Evolutionary conservation across 2,888 invertebrate genomes (phyloP), one percentile per base, ranked within the genome.

Genomic region (Limnephilus lunatus): DNA sequence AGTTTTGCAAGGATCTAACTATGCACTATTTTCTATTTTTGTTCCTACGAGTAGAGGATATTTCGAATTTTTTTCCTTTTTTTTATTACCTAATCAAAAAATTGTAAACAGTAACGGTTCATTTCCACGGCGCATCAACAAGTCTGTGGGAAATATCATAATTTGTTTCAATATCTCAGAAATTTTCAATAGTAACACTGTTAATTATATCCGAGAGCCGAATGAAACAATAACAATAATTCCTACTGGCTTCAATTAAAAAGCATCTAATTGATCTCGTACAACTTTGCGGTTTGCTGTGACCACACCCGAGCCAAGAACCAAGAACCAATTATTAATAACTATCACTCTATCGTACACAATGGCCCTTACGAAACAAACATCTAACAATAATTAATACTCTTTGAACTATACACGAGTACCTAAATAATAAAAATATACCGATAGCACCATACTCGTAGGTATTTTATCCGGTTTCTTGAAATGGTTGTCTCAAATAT

Each of bases 211-310:
- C 86, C 86, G 48, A 86, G n/a, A 35, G 48, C 44, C 44, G 48
- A 86, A 86, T 44, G 35, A 48, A 86, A 86, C 86, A 86, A 68
- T 68, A 68, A 68, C 68, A 68, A 48, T 86, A 86, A 86, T 86
- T 86, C 86, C 44, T 48, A 86, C 86, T 39, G 86, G n/a, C 30
- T 25, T 44, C 86, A 86, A 86, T 86, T 86, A 86, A 86, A 86
- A 86, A 14, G 83, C 86, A 39, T 86, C 86, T 83, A 86, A 86
- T 86, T 86, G 86, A 86, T 86, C 86, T 86, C 48, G 2, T 86
- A 86, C 86, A 86, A 48, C 30, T 44, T n/a, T 30, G 86, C 30
- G 86, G 44, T 30, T 14, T 86, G 14, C 48, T 86, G 86, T 86
- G 44, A 86, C 86, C 86, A 86, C 39, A 68, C 68, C 68, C 68